Base-by-base conservation (phyloP, 2,888 invertebrate genomes). In the Lydus trimaculatus region DNA sequence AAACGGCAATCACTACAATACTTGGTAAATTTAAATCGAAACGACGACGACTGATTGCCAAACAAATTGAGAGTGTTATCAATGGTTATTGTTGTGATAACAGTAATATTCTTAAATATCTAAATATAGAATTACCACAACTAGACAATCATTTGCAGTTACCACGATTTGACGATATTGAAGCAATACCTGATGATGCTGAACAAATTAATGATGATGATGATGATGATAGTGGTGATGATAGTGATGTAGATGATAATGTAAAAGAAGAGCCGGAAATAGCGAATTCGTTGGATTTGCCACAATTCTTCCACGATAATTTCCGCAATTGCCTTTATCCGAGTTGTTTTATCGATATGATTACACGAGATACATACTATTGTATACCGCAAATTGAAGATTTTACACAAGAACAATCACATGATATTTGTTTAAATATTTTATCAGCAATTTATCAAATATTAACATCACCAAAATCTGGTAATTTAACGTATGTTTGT, bases 341-440 rank as follows among this genome's bases (percentile, higher is more conserved):
- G 0, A 86, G 91, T 9, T 87, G 88, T 69, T 90, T 92, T 76
- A 88, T 94, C 31, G 92, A 94, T 79, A 87, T 94, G 17, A 84
- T 90, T 66, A 88, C 89, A n/a, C 87, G 90, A 48, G 87, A 89
- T 69, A 85, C 90, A 59, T 90, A 91, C 78, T 89, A 92, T 70
- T 90, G 90, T 74, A 87, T 87, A 62, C 90, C 92, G 0, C 93
- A 93, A 85, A 89, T 93, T 7, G 94, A 95, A 83, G 90, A 93
- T 81, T 90, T 89, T 77, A 82, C 83, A 4, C 87, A 88, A 59
- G 85, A 87, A 5, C 89, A 92, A 71, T 88, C 91, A 8, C 90
- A 90, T 75, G 78, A 87, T 8, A 87, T 90, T 65, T 87, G 89
- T 33, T 79, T 92, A 71, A 88, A 90, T 15, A 89, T 94, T 71